Conservation (phyloP, 2,113 vertebrate genomes). For the Myiopsitta monachus region DNA sequence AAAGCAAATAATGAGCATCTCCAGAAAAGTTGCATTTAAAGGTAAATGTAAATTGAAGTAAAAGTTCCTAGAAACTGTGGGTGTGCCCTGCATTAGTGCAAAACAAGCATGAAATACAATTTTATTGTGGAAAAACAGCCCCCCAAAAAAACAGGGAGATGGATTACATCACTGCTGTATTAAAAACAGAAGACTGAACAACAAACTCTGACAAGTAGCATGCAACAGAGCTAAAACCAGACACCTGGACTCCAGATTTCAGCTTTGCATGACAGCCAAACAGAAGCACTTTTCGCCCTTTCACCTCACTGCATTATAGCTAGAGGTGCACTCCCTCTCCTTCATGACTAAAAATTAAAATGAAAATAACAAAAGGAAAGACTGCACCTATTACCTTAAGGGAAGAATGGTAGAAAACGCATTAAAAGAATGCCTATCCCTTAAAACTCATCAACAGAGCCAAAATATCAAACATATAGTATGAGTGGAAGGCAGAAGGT, state of each 20-base stretch:
- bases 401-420: rapidly evolving
- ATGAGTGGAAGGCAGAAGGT: neutral
- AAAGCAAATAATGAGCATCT: neutral
- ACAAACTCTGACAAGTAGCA: neutral
- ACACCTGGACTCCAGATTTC: neutral
- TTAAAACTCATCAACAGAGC: neutral
- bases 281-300: neutral
- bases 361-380: neutral
- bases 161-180: neutral
- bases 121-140: neutral
- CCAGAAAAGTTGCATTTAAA: neutral
- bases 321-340: neutral
- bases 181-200: neutral
- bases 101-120: neutral
- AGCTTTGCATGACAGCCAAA: neutral
- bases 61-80: neutral
- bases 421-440: neutral
- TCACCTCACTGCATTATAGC: neutral
- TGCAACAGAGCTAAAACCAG: neutral
- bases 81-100: neutral
- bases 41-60: neutral
- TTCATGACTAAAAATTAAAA: neutral
- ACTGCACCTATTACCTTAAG: neutral
- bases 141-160: neutral
- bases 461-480: neutral